Evolutionary conservation across 2,888 invertebrate species (phyloP).

Genomic region (Parascotia fuliginaria): DNA sequence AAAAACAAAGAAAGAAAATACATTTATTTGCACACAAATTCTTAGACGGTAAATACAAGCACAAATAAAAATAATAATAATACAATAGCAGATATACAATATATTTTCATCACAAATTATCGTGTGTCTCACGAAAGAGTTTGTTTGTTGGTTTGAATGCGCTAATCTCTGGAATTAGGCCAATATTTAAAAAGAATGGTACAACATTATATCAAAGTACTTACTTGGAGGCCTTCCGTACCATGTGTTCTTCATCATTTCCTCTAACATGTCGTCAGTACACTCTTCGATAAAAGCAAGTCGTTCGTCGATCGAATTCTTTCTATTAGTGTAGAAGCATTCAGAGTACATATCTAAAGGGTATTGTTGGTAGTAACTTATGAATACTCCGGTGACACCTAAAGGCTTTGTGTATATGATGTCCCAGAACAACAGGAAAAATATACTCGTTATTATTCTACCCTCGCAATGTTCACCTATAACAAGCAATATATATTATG

Average conservation of each 20-base stretch:
- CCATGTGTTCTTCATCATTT: constrained; percentile 75
- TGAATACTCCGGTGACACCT: constrained; percentile 85
- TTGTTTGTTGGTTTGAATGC: no score
- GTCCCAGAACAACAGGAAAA: constrained; percentile 92
- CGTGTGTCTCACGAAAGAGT: no score
- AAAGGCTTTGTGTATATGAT: constrained; percentile 87
- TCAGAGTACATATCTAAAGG: constrained; percentile 90
- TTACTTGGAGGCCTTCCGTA: constrained; percentile 75
- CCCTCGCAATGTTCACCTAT: constrained; percentile 91
- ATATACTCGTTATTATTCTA: constrained; percentile 86
- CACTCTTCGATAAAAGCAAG: constrained; percentile 46
- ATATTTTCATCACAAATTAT: no score
- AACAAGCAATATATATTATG: background rate
- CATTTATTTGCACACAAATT: no score
- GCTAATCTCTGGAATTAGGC: no score
- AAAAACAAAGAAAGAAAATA: no score
- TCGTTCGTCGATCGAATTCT: constrained; percentile 80
- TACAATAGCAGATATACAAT: no score
- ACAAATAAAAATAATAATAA: no score
- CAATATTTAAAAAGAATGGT: no score
- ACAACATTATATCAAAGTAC: no score
- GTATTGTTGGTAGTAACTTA: constrained; percentile 87
- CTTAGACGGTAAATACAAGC: no score
- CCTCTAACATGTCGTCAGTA: constrained; percentile 68
- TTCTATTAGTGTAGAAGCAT: constrained; percentile 89